Evolutionary conservation across 2,888 invertebrate genomes (phyloP).

Genomic region (Bellardia bayeri): DNA sequence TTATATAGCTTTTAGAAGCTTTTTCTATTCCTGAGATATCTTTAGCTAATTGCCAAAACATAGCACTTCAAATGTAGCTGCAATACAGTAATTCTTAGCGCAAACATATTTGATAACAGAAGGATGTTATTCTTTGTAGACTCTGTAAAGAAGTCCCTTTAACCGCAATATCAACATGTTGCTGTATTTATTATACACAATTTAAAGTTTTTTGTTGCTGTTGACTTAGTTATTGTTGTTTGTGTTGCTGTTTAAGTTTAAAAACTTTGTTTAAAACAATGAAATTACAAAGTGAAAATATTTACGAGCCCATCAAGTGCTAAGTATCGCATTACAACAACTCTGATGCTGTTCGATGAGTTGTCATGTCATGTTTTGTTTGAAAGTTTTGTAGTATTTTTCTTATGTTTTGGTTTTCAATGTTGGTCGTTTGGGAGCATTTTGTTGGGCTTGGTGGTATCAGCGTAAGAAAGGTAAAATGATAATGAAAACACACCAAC

Average conservation of each 20-base stretch:
- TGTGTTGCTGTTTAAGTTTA: constrained; percentile 33
- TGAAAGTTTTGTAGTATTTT: constrained; percentile 66
- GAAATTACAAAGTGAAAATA: constrained; percentile 77
- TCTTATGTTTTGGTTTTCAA: constrained; percentile 35
- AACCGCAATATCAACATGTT: constrained; percentile 44
- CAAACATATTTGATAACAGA: no score
- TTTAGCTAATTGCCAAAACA: neutral
- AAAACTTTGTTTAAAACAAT: constrained; percentile 76
- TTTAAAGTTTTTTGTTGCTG: constrained; percentile 35
- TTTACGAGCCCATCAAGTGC: constrained; percentile 83
- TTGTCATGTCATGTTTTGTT: constrained; percentile 82
- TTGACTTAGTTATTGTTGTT: constrained; percentile 11
- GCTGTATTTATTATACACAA: constrained; percentile 46
- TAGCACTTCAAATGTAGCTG: no score
- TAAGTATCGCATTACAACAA: constrained; percentile 84
- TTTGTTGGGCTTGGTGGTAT: constrained; percentile 65
- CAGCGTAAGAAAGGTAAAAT: constrained; percentile 1
- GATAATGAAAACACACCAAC: constrained; percentile 45
- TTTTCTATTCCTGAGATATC: neutral
- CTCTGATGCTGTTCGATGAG: constrained; percentile 83
- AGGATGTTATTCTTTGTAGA: neutral
- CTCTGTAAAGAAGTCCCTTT: constrained; percentile 23
- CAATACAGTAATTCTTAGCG: no score
- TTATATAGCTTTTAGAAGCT: no score
- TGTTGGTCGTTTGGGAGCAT: constrained; percentile 45